Conservation (phyloP, 1,140 invertebrate species). For the Pachyrhynchus sulphureomaculatus region DNA sequence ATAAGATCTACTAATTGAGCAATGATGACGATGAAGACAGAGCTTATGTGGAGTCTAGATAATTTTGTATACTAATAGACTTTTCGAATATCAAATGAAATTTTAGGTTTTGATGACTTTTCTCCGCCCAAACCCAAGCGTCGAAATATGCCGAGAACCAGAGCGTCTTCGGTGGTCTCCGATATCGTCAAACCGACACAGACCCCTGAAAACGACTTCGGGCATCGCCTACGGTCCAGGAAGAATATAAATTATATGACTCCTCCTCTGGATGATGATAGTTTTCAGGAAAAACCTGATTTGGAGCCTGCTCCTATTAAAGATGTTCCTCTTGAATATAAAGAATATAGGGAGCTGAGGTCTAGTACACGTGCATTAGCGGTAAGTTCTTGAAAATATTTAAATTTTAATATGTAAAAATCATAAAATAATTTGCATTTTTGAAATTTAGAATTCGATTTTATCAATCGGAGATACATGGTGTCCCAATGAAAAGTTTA, state of each 20-base stretch:
- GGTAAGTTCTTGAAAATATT: constrained; percentile 30
- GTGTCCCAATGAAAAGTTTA: too few relatives aligned
- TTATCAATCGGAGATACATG: too few relatives aligned
- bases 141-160: constrained; percentile 41
- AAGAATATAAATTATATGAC: constrained; percentile 44
- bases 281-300: constrained; percentile 36
- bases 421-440: too few relatives aligned
- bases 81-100: too few relatives aligned
- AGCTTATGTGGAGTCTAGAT: too few relatives aligned
- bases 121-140: constrained; percentile 24
- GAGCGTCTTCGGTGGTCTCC: constrained; percentile 38
- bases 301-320: constrained; percentile 24
- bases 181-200: constrained; percentile 39
- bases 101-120: constrained; percentile 28
- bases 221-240: constrained; percentile 41
- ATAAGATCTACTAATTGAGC: too few relatives aligned
- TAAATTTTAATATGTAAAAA: too few relatives aligned
- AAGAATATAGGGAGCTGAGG: constrained; percentile 39
- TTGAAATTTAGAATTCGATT: too few relatives aligned
- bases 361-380: constrained; percentile 40
- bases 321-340: constrained; percentile 29
- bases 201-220: constrained; percentile 35
- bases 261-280: constrained; percentile 43
- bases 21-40: too few relatives aligned
- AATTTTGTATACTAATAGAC: too few relatives aligned